Percentiles rank a stretch among this genome's conserved stretches.
Evolutionary conservation across 1,140 invertebrate genomes (phyloP).

Genomic region (Cherax quadricarinatus): DNA sequence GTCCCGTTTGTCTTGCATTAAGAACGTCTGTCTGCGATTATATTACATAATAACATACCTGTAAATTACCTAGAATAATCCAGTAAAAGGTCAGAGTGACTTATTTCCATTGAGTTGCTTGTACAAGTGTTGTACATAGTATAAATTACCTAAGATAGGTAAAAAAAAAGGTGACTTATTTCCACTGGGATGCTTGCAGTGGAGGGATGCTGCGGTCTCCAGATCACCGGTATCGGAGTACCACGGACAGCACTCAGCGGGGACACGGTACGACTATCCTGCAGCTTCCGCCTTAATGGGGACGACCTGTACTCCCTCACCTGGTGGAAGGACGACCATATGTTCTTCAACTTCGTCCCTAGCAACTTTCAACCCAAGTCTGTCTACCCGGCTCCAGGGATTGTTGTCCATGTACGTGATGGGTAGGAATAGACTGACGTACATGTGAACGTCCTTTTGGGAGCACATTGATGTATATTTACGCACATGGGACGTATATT

Average conservation of each 20-base stretch:
- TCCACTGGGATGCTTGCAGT: not conserved
- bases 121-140: no score
- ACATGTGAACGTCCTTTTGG: not conserved
- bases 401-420: constrained; percentile 33
- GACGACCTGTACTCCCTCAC: constrained; percentile 48
- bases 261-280: constrained; percentile 78
- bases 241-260: constrained; percentile 70
- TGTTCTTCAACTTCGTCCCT: constrained; percentile 46
- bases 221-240: constrained; percentile 50
- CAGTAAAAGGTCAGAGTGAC: no score
- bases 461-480: not conserved
- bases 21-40: no score
- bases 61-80: no score
- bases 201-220: not conserved
- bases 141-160: no score
- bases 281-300: constrained; percentile 79
- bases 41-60: no score
- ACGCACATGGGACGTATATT: not conserved
- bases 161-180: no score
- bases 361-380: not conserved
- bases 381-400: constrained; percentile 22
- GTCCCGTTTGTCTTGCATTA: no score
- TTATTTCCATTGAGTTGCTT: no score
- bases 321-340: constrained; percentile 53
- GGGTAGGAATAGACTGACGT: no score